Evolutionary conservation across 2,113 vertebrate genomes (phyloP), one percentile per base, ranked within the genome.

Genomic region (Misgurnus anguillicaudatus): DNA sequence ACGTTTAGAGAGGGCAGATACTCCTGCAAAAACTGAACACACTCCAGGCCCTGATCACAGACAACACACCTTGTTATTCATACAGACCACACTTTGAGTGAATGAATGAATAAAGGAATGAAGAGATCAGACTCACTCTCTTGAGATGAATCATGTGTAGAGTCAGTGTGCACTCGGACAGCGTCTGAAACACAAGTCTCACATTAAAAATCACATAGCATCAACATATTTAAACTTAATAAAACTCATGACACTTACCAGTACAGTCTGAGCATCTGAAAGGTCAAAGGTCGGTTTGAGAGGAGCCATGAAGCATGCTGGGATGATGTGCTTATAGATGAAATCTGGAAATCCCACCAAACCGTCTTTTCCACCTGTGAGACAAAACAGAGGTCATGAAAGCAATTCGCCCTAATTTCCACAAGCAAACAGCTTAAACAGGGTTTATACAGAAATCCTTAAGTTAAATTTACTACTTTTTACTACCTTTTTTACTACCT

Each of bases 111-210:
- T 31, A 17, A 19, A 19, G 14, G 24, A 24, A 31, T 31, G 53
- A 19, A 19, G 14, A 57, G 17, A 57, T 19, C 17, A 57, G 8
- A 31, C 92, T 93, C 91, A 98, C 98, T 94, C 95, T 91, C 92
- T 96, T 98, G 89, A 96, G 94, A 94, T 98, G 95, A 92, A 99
- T 97, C 80, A 94, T 98, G 88, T 99, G 99, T 83, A 99, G 92
- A 0, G 96, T 98, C 79, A 98, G 88, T 0, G 97, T 94, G 75
- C 95, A 98, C 83, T 99, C 98, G 0, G 98, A 96, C 88, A 99
- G 92, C 80, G 96, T 96, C 98, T 99, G 89, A 14, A 71, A 74
- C 63, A 71, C 10, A 77, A 61, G 17, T 63, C 4, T 42, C 3
- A 41, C 64, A 41, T 6, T 0, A 36, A 21, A 31, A 16, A 60